Conservation (phyloP, 1,140 invertebrate genomes). For the Diuraphis noxia region DNA sequence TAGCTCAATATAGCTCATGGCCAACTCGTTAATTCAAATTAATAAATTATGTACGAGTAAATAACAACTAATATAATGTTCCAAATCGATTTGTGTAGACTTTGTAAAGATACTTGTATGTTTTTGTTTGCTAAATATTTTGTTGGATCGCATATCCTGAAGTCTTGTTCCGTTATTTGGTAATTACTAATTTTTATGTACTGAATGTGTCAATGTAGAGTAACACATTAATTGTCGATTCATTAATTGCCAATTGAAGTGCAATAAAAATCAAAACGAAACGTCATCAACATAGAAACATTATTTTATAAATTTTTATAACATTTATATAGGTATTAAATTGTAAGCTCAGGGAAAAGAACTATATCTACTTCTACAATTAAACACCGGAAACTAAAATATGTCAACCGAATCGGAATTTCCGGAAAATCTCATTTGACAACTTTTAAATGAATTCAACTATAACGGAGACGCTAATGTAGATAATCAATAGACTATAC, state of each 20-base stretch:
- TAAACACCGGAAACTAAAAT: neutral
- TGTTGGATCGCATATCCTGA: neutral
- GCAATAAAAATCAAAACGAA: neutral
- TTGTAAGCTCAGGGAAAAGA: neutral
- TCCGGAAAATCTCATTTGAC: neutral
- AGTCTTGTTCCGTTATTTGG: neutral
- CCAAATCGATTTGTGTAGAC: neutral
- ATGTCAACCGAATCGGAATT: neutral
- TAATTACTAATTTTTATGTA: neutral
- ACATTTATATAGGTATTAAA: neutral
- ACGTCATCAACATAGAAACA: neutral
- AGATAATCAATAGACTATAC: neutral
- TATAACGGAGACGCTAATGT: neutral
- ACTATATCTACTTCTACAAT: neutral
- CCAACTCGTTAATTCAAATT: neutral
- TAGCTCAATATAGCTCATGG: neutral
- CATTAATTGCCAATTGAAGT: neutral
- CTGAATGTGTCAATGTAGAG: neutral
- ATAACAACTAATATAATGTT: neutral
- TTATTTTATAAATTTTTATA: neutral
- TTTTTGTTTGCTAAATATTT: neutral
- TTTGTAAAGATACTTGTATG: neutral
- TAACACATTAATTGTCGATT: neutral
- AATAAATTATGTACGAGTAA: neutral
- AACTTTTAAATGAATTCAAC: neutral